Conservation (phyloP, 2,888 invertebrate genomes). For the Monopis laevigella region DNA sequence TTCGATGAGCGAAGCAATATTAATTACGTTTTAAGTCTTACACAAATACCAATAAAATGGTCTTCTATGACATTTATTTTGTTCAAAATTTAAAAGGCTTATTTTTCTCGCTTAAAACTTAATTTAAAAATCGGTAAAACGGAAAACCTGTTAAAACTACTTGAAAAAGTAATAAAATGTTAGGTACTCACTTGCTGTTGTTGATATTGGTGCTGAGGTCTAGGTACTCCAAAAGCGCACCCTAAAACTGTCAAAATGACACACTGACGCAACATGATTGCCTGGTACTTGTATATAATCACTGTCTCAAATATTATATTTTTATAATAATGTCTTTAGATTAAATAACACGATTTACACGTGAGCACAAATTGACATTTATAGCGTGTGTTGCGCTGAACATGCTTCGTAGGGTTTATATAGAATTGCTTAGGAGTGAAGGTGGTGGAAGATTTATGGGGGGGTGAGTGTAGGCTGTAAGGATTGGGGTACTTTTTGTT, state of each 20-base stretch:
- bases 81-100: too few species aligned
- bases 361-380: neutral
- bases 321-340: neutral
- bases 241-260: conserved; percentile 46
- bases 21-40: too few species aligned
- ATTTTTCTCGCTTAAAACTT: too few species aligned
- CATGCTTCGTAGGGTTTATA: neutral
- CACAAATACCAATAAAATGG: too few species aligned
- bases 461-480: neutral
- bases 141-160: too few species aligned
- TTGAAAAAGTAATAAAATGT: too few species aligned
- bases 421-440: conserved; percentile 2
- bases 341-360: conserved; percentile 4
- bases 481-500: too few species aligned
- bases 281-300: too few species aligned
- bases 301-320: too few species aligned
- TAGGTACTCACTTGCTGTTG: conserved; percentile 49
- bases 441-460: conserved; percentile 1
- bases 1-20: too few species aligned
- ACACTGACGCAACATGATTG: conserved; percentile 54
- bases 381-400: conserved; percentile 3
- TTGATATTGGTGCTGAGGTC: conserved; percentile 46
- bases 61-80: too few species aligned
- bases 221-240: conserved; percentile 33
- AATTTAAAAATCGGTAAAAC: too few species aligned